Conservation (phyloP, 37 sponge, comb jelly and placozoan genomes). For the Halichondria panicea region DNA sequence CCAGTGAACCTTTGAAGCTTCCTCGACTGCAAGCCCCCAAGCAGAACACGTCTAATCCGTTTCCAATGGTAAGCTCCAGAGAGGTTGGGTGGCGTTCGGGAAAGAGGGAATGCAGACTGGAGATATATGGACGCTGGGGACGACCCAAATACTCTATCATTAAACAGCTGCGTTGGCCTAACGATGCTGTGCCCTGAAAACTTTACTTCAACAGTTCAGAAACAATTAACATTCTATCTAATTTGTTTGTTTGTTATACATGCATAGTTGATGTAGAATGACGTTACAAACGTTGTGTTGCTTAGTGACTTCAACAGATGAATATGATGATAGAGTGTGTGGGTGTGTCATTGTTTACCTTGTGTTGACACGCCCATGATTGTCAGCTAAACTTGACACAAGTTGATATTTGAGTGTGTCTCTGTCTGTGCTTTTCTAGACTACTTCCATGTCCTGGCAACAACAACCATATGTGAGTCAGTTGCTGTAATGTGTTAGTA, state of each 20-base stretch:
- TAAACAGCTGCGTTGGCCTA: slow-evolving; percentile 83
- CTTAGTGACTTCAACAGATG: no score
- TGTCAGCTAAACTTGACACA: no score
- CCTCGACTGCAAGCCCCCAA: slow-evolving; percentile 56
- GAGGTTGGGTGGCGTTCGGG: slow-evolving; percentile 84
- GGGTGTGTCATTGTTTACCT: no score
- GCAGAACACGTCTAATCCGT: slow-evolving; percentile 50
- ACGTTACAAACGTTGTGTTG: no score
- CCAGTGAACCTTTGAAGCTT: slow-evolving; percentile 40
- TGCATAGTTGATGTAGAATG: no score
- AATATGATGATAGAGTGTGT: no score
- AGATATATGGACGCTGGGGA: slow-evolving; percentile 73
- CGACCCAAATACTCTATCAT: slow-evolving; percentile 65
- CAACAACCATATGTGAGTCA: slow-evolving; percentile 26
- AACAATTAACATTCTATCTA: no score
- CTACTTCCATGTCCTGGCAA: slow-evolving; percentile 6
- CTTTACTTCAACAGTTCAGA: no score
- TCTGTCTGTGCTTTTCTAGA: no score
- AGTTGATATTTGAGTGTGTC: no score
- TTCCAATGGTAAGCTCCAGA: slow-evolving; percentile 53
- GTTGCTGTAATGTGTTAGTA: neutral
- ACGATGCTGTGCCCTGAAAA: slow-evolving; percentile 71
- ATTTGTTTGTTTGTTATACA: no score
- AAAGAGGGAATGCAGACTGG: slow-evolving; percentile 33
- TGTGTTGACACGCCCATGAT: no score